Evolutionary conservation across 2,113 vertebrate species (phyloP).

Genomic region (Toxostoma redivivum): DNA sequence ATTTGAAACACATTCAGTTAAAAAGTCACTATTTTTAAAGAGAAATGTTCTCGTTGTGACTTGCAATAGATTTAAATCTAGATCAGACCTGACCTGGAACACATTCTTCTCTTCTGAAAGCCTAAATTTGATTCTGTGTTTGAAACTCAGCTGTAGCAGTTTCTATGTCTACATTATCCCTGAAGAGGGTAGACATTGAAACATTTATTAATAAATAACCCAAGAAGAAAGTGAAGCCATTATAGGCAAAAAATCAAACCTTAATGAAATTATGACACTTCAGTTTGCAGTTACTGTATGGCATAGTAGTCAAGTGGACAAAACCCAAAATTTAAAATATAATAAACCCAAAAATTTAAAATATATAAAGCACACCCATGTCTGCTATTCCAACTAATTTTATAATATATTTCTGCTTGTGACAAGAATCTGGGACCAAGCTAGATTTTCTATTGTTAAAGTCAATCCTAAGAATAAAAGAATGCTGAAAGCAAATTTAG

Average conservation of each 20-base stretch:
- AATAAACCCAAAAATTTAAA: no score
- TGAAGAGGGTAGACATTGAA: not conserved
- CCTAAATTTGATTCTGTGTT: not conserved
- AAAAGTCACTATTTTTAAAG: not conserved
- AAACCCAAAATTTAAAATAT: not conserved
- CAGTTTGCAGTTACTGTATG: not conserved
- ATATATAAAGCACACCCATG: no score
- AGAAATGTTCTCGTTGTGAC: not conserved
- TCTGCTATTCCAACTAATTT: not conserved
- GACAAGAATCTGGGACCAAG: not conserved
- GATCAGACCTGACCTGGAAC: not conserved
- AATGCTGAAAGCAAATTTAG: not conserved
- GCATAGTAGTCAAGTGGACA: not conserved
- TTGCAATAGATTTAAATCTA: not conserved
- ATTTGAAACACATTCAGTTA: not conserved
- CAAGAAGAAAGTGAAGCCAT: not conserved
- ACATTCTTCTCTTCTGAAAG: not conserved
- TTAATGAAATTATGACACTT: not conserved
- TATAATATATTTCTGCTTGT: not conserved
- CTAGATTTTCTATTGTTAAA: not conserved
- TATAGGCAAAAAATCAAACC: not conserved
- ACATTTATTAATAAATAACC: not conserved
- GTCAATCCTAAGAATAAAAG: not conserved
- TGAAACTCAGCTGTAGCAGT: not conserved
- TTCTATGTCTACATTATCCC: not conserved